Base-by-base conservation (phyloP, 1,140 invertebrate species). In the Procambarus clarkii region DNA sequence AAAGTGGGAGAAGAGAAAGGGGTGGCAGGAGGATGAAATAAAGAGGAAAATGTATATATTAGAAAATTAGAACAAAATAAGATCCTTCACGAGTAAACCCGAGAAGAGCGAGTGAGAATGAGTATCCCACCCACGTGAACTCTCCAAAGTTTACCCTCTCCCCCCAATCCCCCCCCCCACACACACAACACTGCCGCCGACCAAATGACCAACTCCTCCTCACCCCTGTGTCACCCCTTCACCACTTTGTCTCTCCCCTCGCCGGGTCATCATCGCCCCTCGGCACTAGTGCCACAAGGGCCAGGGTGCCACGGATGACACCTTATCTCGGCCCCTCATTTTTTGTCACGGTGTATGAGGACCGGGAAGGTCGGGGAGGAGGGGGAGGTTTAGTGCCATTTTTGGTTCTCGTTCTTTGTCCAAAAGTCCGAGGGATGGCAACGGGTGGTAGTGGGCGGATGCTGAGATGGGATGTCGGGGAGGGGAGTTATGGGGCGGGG, bases 291-390 rank as follows among this genome's bases (percentile, higher is more conserved):
- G 71, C 74, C n/a, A 24, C 45, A 79, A 78, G 85, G 74, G n/a
- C 76, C 34, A 87, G 44, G 60, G 76, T 77, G 74, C 21, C 85
- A 44, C 71, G 24, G 0, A n/a, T 9, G 85, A 58, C 50, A 48
- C 34, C 34, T 78, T 87, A 60, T 60, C 74, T 77, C 7, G 13
- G 50, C 2, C n/a, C 15, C 3, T 8, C 15, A 87, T 2, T 87
- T 87, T 79, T 87, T 87, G 85, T 79, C 74, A 87, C 85, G 85
- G 85, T 87, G 85, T 87, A 79, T 79, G 76, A 54, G 85, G 79
- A 74, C 85, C 46, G 76, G 76, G 84, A 77, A 77, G 71, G 34
- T 34, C 34, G 50, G 50, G 50, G 13, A 1, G 2, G 84, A 69
- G 48, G 34, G 84, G 58, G 45, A 48, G 50, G 71, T 71, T 69